Conservation (phyloP, 2,888 invertebrate species). For the Zele albiditarsus region DNA sequence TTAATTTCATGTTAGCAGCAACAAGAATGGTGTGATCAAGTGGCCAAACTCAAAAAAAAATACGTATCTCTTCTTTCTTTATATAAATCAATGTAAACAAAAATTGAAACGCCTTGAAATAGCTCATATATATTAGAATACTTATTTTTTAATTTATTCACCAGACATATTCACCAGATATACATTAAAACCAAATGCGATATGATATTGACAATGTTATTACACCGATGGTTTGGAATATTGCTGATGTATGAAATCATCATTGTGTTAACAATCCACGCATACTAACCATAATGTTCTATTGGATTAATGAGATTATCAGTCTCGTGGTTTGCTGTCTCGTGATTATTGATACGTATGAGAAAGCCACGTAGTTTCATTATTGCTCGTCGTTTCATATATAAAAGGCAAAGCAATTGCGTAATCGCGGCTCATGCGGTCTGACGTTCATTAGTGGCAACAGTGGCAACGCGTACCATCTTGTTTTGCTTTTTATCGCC, state of each 20-base stretch:
- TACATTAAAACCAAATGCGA: background rate
- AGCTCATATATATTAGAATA: too few species aligned
- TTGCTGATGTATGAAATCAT: background rate
- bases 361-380: background rate
- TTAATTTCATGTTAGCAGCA: too few species aligned
- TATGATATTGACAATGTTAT: conserved; percentile 3
- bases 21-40: too few species aligned
- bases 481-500: background rate
- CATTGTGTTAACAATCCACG: background rate
- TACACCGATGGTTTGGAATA: background rate
- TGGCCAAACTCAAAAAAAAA: too few species aligned
- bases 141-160: background rate
- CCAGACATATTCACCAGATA: background rate
- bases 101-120: too few species aligned
- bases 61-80: too few species aligned
- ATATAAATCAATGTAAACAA: too few species aligned
- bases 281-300: background rate
- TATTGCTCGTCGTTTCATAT: background rate
- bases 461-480: too few species aligned
- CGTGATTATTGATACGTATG: conserved; percentile 3
- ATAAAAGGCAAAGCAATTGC: background rate
- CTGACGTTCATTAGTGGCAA: too few species aligned
- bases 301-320: conserved; percentile 1
- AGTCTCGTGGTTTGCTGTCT: background rate
- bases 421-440: background rate